A percentile compares a stretch with the other conserved stretches of the same genome.
Conservation (phyloP, 2,888 invertebrate genomes). For the Morpho helenor region DNA sequence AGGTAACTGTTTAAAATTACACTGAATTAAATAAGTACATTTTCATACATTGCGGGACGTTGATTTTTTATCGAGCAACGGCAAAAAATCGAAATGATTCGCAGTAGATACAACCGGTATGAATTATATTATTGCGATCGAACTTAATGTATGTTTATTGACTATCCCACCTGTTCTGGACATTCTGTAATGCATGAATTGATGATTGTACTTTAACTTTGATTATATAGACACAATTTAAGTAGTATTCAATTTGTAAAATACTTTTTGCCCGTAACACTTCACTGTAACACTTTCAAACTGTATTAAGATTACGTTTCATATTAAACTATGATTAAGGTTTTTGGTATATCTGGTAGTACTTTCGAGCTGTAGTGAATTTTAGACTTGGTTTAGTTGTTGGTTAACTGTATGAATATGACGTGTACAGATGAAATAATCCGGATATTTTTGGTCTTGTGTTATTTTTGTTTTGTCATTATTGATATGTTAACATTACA, state of each 20-base stretch:
- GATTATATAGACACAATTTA: slow-evolving; percentile 5
- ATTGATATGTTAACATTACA: no score
- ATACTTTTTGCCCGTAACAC: slow-evolving; percentile 4
- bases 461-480: no score
- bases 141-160: slow-evolving; percentile 16
- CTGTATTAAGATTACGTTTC: background rate
- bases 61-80: slow-evolving; percentile 13
- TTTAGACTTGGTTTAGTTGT: no score
- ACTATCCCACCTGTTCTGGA: slow-evolving; percentile 1
- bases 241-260: slow-evolving; percentile 3
- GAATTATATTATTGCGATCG: slow-evolving; percentile 14
- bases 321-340: background rate
- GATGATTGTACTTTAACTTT: slow-evolving; percentile 11
- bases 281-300: slow-evolving; percentile 5
- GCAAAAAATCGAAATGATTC: slow-evolving; percentile 19
- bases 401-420: no score
- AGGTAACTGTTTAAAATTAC: slow-evolving; percentile 41
- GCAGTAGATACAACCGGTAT: slow-evolving; percentile 10
- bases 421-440: no score
- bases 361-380: background rate
- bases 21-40: slow-evolving; percentile 40
- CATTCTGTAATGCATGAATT: slow-evolving; percentile 6
- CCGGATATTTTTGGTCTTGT: no score
- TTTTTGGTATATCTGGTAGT: background rate
- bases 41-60: slow-evolving; percentile 26